Conservation (phyloP, 1,140 invertebrate genomes). For the Latrodectus geometricus region DNA sequence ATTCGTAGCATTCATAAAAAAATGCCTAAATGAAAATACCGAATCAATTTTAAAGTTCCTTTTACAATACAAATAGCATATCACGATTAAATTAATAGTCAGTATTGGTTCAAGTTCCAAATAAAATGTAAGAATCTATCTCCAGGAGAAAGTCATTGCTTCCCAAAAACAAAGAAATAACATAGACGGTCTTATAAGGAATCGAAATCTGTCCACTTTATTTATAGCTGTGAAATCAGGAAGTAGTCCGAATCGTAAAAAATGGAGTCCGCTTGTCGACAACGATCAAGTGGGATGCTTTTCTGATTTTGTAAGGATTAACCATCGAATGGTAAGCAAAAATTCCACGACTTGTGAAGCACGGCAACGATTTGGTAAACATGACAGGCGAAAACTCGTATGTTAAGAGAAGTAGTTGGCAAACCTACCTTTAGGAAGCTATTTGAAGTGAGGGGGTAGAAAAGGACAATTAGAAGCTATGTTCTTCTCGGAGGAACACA, state of each 20-base stretch:
- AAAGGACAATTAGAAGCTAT: conserved; percentile 45
- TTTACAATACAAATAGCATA: too few relatives aligned
- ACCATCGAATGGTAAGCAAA: neutral
- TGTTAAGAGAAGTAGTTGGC: neutral
- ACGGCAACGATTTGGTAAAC: neutral
- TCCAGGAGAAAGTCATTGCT: neutral
- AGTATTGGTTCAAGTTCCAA: too few relatives aligned
- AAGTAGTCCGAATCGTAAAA: neutral
- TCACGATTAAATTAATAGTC: too few relatives aligned
- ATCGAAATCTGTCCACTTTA: neutral
- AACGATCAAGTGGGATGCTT: neutral
- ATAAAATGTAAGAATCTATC: too few relatives aligned
- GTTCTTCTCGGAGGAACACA: conserved; percentile 26
- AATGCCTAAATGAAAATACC: too few relatives aligned
- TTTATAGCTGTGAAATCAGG: neutral
- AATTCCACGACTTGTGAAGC: neutral
- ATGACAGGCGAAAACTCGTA: neutral
- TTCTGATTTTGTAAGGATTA: neutral
- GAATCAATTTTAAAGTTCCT: too few relatives aligned
- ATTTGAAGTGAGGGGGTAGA: neutral
- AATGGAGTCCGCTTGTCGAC: neutral
- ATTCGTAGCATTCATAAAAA: too few relatives aligned
- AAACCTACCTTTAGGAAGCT: too few relatives aligned
- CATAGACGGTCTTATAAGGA: neutral
- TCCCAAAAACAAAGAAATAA: neutral